Evolutionary conservation across 2,797 vertebrate genomes (phyloP).

Genomic region (Antennarius maculatus): DNA sequence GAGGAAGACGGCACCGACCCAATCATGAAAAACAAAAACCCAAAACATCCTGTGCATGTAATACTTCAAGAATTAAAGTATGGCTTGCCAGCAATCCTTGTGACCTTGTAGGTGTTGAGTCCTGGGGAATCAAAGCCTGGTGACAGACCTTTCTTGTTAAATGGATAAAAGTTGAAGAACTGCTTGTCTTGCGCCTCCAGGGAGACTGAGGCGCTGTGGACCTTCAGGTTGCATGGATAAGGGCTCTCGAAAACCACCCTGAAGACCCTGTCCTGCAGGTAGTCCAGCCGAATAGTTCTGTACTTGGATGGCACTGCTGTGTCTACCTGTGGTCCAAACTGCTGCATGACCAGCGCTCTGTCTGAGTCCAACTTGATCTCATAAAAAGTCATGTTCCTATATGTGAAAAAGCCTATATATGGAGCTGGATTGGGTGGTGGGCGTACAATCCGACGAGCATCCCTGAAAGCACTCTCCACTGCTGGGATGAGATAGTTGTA

Average conservation of each 20-base stretch:
- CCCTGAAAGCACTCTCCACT: slow-evolving; percentile 84
- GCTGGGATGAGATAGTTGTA: slow-evolving; percentile 87
- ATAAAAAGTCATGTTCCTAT: slow-evolving; percentile 90
- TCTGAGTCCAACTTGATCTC: slow-evolving; percentile 83
- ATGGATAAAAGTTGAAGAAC: slow-evolving; percentile 88
- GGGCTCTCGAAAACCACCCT: slow-evolving; percentile 88
- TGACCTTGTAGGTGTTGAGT: slow-evolving; percentile 90
- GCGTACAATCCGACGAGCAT: slow-evolving; percentile 72
- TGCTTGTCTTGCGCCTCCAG: slow-evolving; percentile 90
- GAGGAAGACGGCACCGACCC: not conserved
- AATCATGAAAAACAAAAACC: not conserved
- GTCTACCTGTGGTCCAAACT: slow-evolving; percentile 90
- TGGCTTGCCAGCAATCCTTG: slow-evolving; percentile 81
- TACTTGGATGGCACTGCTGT: slow-evolving; percentile 84
- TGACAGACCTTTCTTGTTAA: slow-evolving; percentile 84
- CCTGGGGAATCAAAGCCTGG: slow-evolving; percentile 91
- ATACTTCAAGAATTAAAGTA: slow-evolving; percentile 70
- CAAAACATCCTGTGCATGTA: not conserved
- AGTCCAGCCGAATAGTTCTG: slow-evolving; percentile 85
- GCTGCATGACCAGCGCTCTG: slow-evolving; percentile 88
- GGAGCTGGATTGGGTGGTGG: slow-evolving; percentile 84
- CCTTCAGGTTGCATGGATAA: slow-evolving; percentile 88
- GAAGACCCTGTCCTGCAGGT: slow-evolving; percentile 88
- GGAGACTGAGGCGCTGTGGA: slow-evolving; percentile 86
- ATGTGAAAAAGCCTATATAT: slow-evolving; percentile 89